Conservation (phyloP, 2,797 vertebrate genomes). For the Gorsachius magnificus region DNA sequence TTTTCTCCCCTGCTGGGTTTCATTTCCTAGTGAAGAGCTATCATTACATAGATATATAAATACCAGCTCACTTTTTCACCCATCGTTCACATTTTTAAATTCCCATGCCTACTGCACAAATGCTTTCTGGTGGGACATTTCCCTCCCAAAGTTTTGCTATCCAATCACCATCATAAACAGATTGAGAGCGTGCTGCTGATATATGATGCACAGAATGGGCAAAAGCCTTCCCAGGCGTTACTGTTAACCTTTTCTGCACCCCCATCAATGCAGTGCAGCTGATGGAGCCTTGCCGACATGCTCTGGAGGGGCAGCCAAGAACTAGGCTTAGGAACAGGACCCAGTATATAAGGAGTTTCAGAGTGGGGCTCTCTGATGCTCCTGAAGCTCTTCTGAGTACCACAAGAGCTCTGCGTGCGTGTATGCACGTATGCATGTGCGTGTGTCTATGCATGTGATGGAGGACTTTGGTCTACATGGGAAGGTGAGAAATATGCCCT, state of each 20-base stretch:
- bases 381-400: neutral
- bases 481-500: neutral
- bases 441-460: neutral
- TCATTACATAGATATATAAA: neutral
- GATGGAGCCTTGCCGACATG: neutral
- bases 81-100: constrained; percentile 40
- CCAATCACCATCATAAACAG: constrained; percentile 41
- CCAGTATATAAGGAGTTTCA: neutral
- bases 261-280: neutral
- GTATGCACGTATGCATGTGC: rapidly evolving
- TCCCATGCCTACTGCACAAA: constrained; percentile 42
- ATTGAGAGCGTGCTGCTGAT: constrained; percentile 4
- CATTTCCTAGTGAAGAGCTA: constrained; percentile 58
- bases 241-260: neutral
- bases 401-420: neutral
- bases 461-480: neutral
- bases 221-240: constrained; percentile 3
- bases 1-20: constrained; percentile 66
- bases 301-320: neutral
- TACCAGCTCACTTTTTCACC: constrained; percentile 47
- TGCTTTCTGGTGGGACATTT: neutral
- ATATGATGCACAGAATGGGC: neutral
- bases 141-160: constrained; percentile 37
- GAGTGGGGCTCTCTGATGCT: neutral
- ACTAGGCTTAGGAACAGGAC: neutral